Evolutionary conservation across 23 tunicate species (phyloP), one percentile per base, ranked within the genome.

Genomic region (Halocynthia aurantium): DNA sequence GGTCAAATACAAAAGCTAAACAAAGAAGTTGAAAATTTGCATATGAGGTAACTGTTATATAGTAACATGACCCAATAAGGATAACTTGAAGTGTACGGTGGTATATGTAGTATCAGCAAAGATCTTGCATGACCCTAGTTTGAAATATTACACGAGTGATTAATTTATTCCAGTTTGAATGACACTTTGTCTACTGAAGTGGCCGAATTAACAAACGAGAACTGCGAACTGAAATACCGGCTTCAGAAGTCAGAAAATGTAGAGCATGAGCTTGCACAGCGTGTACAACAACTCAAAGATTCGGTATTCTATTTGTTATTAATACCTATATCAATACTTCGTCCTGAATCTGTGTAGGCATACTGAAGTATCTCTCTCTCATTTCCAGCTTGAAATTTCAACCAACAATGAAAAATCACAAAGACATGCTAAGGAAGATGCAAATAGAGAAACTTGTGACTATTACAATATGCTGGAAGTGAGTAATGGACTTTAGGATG

Each of bases 381-480:
- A 15, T 71, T 51, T 71, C 57, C 18, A 74, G 78, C 18, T 74
- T 62, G 78, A 74, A 74, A 51, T 54, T 20, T 40, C 64, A 21
- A 74, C 55, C 2, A 74, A 51, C 11, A 74, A 74, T 6, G 78
- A 74, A 56, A 64, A 74, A 13, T 54, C 55, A 13, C 56, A 5
- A 20, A 74, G 56, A 74, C 56, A 74, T 0, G 78, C 55, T 22
- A 74, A 54, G 56, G 78, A 74, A 74, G 56, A 56, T 54, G 56
- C 56, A 2, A 44, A 74, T 54, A 74, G 50, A 51, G 78, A 74
- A 54, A 51, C 56, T 10, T 54, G 22, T 2, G 19, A 44, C 56
- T 74, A 22, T 54, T 74, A 74, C 31, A 54, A 74, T 20, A 74
- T 15, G 56, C 19, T 74, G 4, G 78, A 74, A 65, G 78, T 74